Evolutionary conservation across 2,797 vertebrate genomes (phyloP).

Genomic region (Enteromius radiatus): DNA sequence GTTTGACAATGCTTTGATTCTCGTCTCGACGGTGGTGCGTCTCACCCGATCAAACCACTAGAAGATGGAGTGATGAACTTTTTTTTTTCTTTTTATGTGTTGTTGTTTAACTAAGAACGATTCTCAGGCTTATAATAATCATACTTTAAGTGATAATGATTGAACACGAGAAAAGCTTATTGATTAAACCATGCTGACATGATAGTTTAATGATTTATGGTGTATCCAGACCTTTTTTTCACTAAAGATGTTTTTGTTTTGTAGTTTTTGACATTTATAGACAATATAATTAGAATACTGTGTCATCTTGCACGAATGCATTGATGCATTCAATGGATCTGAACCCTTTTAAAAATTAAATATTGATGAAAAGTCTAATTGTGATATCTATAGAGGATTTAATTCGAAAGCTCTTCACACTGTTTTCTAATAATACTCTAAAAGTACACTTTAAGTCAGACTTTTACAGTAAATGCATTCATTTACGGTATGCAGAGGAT

Average conservation of each 20-base stretch:
- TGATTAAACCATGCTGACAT: conserved; percentile 20
- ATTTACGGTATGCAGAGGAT: not conserved
- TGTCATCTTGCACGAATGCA: not conserved
- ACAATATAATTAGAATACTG: too few relatives aligned
- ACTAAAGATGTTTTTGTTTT: not conserved
- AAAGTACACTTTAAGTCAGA: not conserved
- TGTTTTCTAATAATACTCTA: not conserved
- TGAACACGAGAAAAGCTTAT: conserved; percentile 29
- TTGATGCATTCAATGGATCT: not conserved
- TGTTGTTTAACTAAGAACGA: conserved; percentile 1
- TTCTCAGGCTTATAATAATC: conserved; percentile 22
- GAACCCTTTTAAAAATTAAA: not conserved
- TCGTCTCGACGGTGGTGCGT: conserved; percentile 47
- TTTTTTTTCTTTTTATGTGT: not conserved
- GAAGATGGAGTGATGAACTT: conserved; percentile 60
- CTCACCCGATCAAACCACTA: conserved; percentile 46
- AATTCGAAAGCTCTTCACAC: not conserved
- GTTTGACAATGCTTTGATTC: conserved; percentile 75
- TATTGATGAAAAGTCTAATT: not conserved
- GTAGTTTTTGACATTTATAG: too few relatives aligned
- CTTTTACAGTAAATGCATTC: not conserved
- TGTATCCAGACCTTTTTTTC: not conserved
- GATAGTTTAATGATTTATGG: conserved; percentile 27
- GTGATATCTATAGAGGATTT: not conserved
- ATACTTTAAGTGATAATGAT: conserved; percentile 38